Conservation (phyloP, 1,140 invertebrate species). For the Pachyrhynchus sulphureomaculatus region DNA sequence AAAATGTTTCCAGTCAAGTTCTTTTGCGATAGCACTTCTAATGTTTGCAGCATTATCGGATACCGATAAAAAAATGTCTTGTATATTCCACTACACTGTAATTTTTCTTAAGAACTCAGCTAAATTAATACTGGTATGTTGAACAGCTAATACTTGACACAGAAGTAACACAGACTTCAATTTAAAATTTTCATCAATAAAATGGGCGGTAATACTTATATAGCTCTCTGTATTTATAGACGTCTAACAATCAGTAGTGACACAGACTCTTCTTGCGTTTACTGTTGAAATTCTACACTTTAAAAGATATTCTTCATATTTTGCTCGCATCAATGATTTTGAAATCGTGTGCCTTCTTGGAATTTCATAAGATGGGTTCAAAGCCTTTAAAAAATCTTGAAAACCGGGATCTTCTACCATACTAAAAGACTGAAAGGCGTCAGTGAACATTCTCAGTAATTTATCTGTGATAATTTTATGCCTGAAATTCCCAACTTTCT, state of each 20-base stretch:
- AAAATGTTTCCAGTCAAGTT: conserved; percentile 37
- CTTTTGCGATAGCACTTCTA: conserved; percentile 34
- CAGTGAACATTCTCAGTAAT: background rate
- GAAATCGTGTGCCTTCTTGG: conserved; percentile 30
- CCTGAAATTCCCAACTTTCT: background rate
- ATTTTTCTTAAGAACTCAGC: too few relatives aligned
- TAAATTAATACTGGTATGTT: conserved; percentile 24
- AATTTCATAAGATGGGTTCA: conserved; percentile 24
- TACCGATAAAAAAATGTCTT: conserved; percentile 37
- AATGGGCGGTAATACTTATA: conserved; percentile 43
- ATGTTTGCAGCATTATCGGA: conserved; percentile 44
- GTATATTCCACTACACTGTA: too few relatives aligned
- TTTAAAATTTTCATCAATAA: conserved; percentile 36
- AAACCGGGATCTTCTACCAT: conserved; percentile 26
- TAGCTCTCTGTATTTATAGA: conserved; percentile 42
- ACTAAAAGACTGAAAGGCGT: conserved; percentile 13
- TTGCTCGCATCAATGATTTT: conserved; percentile 12
- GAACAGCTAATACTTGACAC: conserved; percentile 10
- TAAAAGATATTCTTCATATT: conserved; percentile 21
- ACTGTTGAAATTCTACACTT: conserved; percentile 29
- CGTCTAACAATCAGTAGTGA: conserved; percentile 49
- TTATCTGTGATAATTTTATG: background rate
- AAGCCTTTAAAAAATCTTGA: conserved; percentile 13
- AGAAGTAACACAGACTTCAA: conserved; percentile 25
- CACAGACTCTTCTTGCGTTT: conserved; percentile 23